Evolutionary conservation across 2,888 invertebrate species (phyloP).

Genomic region (Pyrrhia umbra): DNA sequence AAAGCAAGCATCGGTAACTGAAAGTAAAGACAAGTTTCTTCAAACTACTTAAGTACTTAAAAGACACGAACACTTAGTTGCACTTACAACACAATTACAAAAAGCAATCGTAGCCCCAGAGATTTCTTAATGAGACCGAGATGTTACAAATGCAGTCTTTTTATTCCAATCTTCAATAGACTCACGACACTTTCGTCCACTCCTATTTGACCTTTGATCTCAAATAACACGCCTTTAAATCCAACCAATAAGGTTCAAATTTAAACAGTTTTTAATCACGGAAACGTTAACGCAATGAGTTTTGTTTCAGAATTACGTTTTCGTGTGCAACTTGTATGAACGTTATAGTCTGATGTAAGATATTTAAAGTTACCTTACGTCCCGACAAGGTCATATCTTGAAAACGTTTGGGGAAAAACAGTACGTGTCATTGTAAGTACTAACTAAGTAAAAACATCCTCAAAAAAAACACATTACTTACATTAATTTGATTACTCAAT

Average conservation of each 20-base stretch:
- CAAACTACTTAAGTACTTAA: too few relatives aligned
- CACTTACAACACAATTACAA: slow-evolving; percentile 41
- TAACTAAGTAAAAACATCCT: not conserved
- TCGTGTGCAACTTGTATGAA: slow-evolving; percentile 33
- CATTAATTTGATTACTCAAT: not conserved
- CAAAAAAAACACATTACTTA: not conserved
- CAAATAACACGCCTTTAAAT: slow-evolving; percentile 21
- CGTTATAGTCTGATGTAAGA: slow-evolving; percentile 32
- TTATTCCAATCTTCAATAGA: slow-evolving; percentile 66
- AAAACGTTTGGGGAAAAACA: slow-evolving; percentile 36
- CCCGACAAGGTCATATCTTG: slow-evolving; percentile 40
- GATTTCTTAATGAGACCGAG: slow-evolving; percentile 60
- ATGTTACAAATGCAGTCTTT: slow-evolving; percentile 57
- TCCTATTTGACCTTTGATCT: slow-evolving; percentile 36
- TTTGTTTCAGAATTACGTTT: slow-evolving; percentile 43
- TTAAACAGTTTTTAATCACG: slow-evolving; percentile 12
- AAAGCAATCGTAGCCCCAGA: slow-evolving; percentile 30
- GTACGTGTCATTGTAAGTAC: not conserved
- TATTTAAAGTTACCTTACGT: slow-evolving; percentile 13
- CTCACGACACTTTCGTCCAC: slow-evolving; percentile 46
- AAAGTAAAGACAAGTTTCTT: too few relatives aligned
- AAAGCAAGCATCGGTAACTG: too few relatives aligned
- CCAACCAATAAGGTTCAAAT: slow-evolving; percentile 27
- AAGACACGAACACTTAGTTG: slow-evolving; percentile 23
- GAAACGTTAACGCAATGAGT: slow-evolving; percentile 24